phyloP scores from a whole-genome alignment of 2,888 invertebrate species.

The Cantharis flavilabris region DNA sequence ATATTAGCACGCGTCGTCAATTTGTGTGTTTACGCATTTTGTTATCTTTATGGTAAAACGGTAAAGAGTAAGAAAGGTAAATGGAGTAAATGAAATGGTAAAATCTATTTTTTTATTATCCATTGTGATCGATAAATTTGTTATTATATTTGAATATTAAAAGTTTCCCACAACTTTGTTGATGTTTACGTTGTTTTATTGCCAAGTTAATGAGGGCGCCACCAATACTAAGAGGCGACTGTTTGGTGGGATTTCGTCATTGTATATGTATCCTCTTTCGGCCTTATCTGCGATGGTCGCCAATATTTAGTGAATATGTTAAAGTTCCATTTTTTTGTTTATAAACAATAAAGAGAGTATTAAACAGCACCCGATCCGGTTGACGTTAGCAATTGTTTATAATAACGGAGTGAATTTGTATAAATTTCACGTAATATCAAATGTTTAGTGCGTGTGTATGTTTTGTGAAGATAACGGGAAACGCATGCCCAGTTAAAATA shows the following conservation, averaged over 20 bases:
- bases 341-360: not conserved
- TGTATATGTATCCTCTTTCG: not conserved
- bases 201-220: not conserved
- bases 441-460: slow-evolving; percentile 15
- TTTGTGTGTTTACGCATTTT: not conserved
- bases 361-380: not conserved
- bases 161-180: not conserved
- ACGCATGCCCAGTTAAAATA: slow-evolving; percentile 40
- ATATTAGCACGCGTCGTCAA: not conserved
- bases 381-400: not conserved
- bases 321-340: not conserved
- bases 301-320: not conserved
- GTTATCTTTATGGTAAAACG: not conserved
- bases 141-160: not conserved
- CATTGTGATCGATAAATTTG: not conserved
- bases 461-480: slow-evolving; percentile 36
- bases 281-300: not conserved
- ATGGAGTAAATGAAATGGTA: not conserved
- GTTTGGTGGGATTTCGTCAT: not conserved
- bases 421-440: slow-evolving; percentile 1
- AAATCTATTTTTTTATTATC: not conserved
- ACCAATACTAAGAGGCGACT: not conserved
- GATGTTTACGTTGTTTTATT: not conserved
- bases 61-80: not conserved
- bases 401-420: not conserved